These are phyloP conservation scores for Solenopsis invicta DNA, from an alignment of 1,140 invertebrate genomes.

Conservation along the genomic window DNA sequence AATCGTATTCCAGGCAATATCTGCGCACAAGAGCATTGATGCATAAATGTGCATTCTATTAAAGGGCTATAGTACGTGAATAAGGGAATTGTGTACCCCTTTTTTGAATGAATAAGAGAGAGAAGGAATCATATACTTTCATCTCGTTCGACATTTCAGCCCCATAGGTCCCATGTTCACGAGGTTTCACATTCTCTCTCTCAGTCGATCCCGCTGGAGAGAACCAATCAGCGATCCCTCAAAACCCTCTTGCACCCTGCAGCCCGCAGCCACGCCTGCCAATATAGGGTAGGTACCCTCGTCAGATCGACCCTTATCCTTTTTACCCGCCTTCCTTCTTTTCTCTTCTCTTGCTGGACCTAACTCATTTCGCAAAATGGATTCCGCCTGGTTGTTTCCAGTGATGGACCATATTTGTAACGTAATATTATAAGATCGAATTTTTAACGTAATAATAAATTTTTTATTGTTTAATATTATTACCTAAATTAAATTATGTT, in stretches of 20 bases:
- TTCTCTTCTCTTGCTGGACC: slow-evolving; percentile 74
- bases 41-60: slow-evolving; percentile 85
- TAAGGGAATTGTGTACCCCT: slow-evolving; percentile 19
- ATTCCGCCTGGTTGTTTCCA: slow-evolving; percentile 72
- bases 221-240: slow-evolving; percentile 85
- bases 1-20: slow-evolving; percentile 76
- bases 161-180: slow-evolving; percentile 60
- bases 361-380: slow-evolving; percentile 86
- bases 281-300: slow-evolving; percentile 83
- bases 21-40: slow-evolving; percentile 52
- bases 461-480: not conserved
- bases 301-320: slow-evolving; percentile 83
- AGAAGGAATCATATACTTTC: slow-evolving; percentile 48
- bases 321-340: slow-evolving; percentile 78
- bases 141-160: slow-evolving; percentile 65
- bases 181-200: slow-evolving; percentile 58
- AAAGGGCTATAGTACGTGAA: slow-evolving; percentile 73
- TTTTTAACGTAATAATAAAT: not conserved
- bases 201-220: slow-evolving; percentile 72
- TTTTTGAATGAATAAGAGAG: not conserved
- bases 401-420: slow-evolving; percentile 26
- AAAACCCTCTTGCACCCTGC: slow-evolving; percentile 80
- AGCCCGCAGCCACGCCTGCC: slow-evolving; percentile 86
- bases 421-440: not conserved
- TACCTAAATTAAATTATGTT: not conserved